Base-by-base conservation (phyloP, 1,140 invertebrate genomes). In the Brachionus paranguensis region DNA sequence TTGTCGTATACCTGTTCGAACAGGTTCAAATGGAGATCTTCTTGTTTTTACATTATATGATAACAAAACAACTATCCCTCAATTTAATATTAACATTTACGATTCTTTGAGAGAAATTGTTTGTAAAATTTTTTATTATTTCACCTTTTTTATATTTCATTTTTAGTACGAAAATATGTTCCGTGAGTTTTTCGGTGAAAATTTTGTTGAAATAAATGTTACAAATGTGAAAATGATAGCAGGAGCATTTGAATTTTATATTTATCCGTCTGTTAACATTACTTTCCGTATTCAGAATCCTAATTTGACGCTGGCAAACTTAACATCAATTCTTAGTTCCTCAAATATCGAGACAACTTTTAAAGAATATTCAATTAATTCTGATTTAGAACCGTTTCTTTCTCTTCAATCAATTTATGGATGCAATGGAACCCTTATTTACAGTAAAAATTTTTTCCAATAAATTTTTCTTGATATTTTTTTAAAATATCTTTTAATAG, bases 81-180 rank as follows among this genome's bases (percentile, higher is more conserved):
- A 68, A 68, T 33, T 41, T 68, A 68, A 68, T 68, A 14, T 68
- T 0, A 68, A 33, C 24, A 41, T 68, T 68, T 72, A 72, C 37
- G 37, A 72, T n/a, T 20, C 37, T 1, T 17, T 72, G 6, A 20
- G 37, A 17, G 33, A 43, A n/a, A 72, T 72, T 41, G 68, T 72
- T 17, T 8, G 41, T 29, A 11, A 47, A 20, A 43, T 43, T 17
- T 72, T 43, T 41, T 20, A 72, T n/a, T 20, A 20, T 17, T n/a
- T 17, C 10, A 7, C 3, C 8, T 72, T 41, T 43, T 41, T 41
- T 43, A 72, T 45, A 1, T 0, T 17, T 5, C 6, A 43, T 20
- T 43, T 45, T 43, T 17, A 72, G 68, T 72, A 72, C 37, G 33
- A 72, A 20, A 72, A 72, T 43, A 72, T 72, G 33, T 72, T 72